These are phyloP conservation scores for Trachemys scripta DNA, from an alignment of 2,113 vertebrate genomes.

Conservation along the genomic window DNA sequence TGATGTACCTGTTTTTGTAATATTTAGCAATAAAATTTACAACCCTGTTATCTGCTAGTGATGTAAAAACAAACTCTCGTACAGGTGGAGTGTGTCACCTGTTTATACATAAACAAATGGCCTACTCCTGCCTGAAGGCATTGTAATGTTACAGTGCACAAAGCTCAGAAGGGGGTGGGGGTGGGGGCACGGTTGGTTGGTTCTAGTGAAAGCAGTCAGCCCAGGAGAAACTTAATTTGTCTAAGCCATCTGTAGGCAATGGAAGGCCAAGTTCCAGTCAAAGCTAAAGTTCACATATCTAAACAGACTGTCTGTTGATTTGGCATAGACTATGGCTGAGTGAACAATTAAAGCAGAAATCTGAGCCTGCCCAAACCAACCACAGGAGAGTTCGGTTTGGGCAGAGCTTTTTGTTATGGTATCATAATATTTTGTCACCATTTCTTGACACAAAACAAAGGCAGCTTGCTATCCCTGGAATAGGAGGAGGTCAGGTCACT, in stretches of 20 bases:
- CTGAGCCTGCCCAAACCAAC: neutral
- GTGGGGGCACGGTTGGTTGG: neutral
- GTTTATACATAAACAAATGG: constrained; percentile 82
- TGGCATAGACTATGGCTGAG: neutral
- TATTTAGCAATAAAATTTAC: constrained; percentile 76
- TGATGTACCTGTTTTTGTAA: constrained; percentile 47
- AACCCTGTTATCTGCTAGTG: constrained; percentile 73
- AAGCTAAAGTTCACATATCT: neutral
- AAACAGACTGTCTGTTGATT: neutral
- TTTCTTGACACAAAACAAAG: neutral
- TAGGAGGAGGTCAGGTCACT: fast-evolving
- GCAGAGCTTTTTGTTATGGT: neutral
- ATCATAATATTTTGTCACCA: neutral
- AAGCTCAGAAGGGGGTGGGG: neutral
- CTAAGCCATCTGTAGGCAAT: neutral
- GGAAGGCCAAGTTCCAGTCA: constrained; percentile 38
- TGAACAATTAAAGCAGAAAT: neutral
- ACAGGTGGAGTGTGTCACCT: constrained; percentile 80
- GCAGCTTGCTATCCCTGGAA: fast-evolving
- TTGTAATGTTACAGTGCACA: constrained; percentile 35
- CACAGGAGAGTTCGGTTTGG: neutral
- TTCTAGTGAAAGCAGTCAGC: neutral
- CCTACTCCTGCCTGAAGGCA: constrained; percentile 75
- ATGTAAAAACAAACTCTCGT: constrained; percentile 73
- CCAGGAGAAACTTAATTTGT: constrained; percentile 40